These are phyloP conservation scores for Centruroides sculpturatus DNA, from an alignment of 1,140 invertebrate species.

Conservation along the genomic window DNA sequence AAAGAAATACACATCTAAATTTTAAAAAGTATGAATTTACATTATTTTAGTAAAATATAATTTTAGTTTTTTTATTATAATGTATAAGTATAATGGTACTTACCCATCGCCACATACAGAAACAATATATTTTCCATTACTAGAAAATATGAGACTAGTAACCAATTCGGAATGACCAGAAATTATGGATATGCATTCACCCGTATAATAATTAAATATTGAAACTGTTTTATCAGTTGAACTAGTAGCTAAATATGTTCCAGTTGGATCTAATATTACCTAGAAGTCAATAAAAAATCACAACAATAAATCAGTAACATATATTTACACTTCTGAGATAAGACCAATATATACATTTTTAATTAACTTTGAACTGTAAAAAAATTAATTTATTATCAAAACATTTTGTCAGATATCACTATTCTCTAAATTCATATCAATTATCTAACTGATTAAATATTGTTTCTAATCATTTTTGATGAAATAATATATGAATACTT, in stretches of 20 bases:
- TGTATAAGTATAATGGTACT: not conserved
- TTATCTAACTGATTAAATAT: no score
- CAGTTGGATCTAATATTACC: conserved; percentile 72
- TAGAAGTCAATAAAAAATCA: conserved; percentile 24
- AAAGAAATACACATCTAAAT: conserved; percentile 76
- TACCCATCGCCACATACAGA: conserved; percentile 66
- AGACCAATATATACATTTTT: no score
- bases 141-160: conserved; percentile 71
- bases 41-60: not conserved
- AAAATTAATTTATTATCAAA: no score
- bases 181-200: conserved; percentile 87
- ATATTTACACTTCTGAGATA: no score
- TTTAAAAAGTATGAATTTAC: not conserved
- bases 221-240: conserved; percentile 90
- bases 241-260: conserved; percentile 81
- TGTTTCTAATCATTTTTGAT: no score
- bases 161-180: conserved; percentile 87
- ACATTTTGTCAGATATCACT: no score
- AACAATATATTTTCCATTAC: conserved; percentile 76
- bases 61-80: not conserved
- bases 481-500: no score
- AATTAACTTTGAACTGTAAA: no score
- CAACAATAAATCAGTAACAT: no score
- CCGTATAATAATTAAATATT: conserved; percentile 85
- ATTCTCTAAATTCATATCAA: no score